Evolutionary conservation across 2,113 vertebrate genomes (phyloP).

Genomic region (Melospiza melodia): DNA sequence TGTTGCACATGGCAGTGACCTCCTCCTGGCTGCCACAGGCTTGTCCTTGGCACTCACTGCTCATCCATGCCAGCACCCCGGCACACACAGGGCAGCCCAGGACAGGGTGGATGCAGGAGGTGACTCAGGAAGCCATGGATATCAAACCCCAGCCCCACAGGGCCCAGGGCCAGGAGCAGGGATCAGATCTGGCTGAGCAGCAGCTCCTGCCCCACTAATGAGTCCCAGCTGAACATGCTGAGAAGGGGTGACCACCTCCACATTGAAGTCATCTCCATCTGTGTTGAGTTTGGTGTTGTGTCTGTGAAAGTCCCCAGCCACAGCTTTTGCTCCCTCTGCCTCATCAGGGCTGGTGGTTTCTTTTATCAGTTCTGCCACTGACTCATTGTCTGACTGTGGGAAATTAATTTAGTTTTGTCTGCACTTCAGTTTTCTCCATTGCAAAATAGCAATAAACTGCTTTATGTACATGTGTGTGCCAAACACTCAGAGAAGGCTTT

Average conservation of each 20-base stretch:
- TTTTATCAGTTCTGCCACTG: conserved; percentile 17
- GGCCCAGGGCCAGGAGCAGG: background rate
- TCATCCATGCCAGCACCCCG: background rate
- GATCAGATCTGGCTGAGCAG: background rate
- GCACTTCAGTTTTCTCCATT: background rate
- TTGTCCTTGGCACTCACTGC: background rate
- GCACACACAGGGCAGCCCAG: background rate
- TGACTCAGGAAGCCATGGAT: fast-evolving
- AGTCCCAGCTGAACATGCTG: background rate
- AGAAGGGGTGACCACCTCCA: background rate
- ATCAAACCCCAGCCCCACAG: background rate
- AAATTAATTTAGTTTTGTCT: background rate
- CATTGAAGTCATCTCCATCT: background rate
- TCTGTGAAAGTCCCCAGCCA: background rate
- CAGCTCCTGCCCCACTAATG: background rate
- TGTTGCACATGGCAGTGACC: background rate
- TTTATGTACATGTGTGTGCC: background rate
- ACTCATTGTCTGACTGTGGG: conserved; percentile 8
- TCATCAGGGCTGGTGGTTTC: background rate
- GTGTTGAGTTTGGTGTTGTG: background rate
- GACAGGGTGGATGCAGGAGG: background rate
- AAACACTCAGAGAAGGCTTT: background rate
- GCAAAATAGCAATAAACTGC: background rate
- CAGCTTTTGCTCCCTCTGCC: background rate
- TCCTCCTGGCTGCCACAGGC: background rate